phyloP scores from a whole-genome alignment of 1,140 invertebrate genomes.

The Zaprionus inermis region DNA sequence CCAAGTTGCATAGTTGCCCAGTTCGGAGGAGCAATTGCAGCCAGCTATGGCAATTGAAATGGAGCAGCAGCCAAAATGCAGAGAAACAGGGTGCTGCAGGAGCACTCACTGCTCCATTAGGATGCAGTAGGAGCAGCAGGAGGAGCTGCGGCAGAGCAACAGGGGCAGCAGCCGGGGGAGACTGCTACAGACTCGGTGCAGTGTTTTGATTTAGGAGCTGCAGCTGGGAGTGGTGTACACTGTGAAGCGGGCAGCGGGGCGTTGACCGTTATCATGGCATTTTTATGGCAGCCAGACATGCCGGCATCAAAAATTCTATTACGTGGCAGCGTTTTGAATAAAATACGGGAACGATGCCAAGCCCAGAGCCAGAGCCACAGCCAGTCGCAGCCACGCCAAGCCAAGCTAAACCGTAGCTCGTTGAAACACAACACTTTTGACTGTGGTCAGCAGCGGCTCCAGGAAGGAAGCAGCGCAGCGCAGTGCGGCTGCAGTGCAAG shows the following conservation, averaged over 20 bases:
- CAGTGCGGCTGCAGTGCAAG: conserved; percentile 33
- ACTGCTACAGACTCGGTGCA: background rate
- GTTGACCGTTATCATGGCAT: conserved; percentile 80
- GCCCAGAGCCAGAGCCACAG: background rate
- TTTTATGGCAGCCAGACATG: conserved; percentile 79
- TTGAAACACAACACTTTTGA: conserved; percentile 79
- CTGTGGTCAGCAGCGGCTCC: conserved; percentile 57
- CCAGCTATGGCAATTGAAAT: conserved; percentile 41
- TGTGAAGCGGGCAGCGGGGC: conserved; percentile 44
- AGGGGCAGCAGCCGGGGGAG: background rate
- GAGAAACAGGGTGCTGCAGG: too few species aligned
- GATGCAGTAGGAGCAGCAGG: background rate
- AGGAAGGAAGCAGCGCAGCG: conserved; percentile 33
- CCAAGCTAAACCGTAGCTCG: conserved; percentile 28
- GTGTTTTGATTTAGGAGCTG: conserved; percentile 34
- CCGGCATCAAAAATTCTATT: conserved; percentile 82
- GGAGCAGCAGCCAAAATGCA: conserved; percentile 14
- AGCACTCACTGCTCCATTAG: too few species aligned
- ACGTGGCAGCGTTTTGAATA: conserved; percentile 81
- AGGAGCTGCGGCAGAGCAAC: background rate
- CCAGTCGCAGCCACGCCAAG: background rate
- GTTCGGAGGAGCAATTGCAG: conserved; percentile 48
- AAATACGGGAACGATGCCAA: conserved; percentile 68
- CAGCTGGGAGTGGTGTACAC: conserved; percentile 5
- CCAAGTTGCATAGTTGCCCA: conserved; percentile 56